Conservation (phyloP, 1,140 invertebrate genomes). For the Drosophila bipectinata region DNA sequence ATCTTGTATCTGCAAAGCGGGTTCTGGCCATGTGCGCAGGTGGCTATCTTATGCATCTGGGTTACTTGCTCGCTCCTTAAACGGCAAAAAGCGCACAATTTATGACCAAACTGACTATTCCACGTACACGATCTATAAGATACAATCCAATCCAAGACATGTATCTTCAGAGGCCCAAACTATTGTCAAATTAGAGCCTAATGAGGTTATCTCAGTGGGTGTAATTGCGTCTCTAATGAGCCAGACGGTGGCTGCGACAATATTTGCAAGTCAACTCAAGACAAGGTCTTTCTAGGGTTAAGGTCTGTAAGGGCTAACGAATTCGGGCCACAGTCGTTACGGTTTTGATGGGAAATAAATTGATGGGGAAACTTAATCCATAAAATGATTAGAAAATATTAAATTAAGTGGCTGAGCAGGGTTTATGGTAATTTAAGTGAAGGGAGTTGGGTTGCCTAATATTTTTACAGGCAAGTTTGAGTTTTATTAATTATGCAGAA, state of each 20-base stretch:
- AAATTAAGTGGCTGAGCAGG: constrained; percentile 19
- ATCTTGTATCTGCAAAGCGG: constrained; percentile 42
- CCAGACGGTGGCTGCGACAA: constrained; percentile 19
- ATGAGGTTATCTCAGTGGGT: constrained; percentile 50
- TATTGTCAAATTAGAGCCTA: constrained; percentile 70
- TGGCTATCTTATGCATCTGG: constrained; percentile 69
- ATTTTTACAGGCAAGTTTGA: too few species aligned
- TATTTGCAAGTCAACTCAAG: constrained; percentile 16
- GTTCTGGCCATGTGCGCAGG: constrained; percentile 69
- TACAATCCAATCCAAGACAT: not conserved
- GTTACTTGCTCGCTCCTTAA: constrained; percentile 78
- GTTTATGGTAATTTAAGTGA: not conserved
- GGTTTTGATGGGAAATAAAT: constrained; percentile 37
- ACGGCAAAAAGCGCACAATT: constrained; percentile 61
- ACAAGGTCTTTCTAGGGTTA: constrained; percentile 36
- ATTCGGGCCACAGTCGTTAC: constrained; percentile 35
- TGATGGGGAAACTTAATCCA: constrained; percentile 21
- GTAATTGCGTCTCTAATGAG: constrained; percentile 49
- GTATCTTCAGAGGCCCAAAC: constrained; percentile 36
- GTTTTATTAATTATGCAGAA: too few species aligned
- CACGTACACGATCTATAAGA: constrained; percentile 8
- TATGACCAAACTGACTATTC: constrained; percentile 40
- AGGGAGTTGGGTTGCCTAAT: too few species aligned
- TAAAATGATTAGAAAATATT: constrained; percentile 13
- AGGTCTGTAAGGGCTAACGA: constrained; percentile 11